A percentile compares a stretch with the other conserved stretches of the same genome.
Evolutionary conservation across 2,113 vertebrate genomes (phyloP).

Genomic region (Aplodontia rufa): DNA sequence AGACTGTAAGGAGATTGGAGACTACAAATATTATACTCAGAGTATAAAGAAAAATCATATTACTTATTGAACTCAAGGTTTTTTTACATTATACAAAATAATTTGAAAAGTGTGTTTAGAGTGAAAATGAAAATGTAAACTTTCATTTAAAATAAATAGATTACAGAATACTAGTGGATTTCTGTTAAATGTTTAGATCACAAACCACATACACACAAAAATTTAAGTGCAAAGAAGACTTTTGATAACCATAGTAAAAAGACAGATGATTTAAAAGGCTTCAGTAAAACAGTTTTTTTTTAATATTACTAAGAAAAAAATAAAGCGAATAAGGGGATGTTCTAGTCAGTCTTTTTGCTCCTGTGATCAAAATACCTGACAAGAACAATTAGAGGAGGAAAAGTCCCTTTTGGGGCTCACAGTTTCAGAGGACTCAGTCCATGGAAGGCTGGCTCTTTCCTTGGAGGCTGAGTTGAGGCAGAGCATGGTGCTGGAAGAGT

Average conservation of each 20-base stretch:
- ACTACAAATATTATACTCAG: slow-evolving; percentile 38
- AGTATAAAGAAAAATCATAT: slow-evolving; percentile 22
- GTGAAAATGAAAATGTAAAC: background rate
- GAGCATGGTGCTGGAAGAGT: no score
- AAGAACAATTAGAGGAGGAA: no score
- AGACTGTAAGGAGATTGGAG: background rate
- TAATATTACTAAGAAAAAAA: background rate
- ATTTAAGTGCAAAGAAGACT: background rate
- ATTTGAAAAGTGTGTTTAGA: slow-evolving; percentile 28
- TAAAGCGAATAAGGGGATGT: background rate
- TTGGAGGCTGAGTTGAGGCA: no score
- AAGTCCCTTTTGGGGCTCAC: no score
- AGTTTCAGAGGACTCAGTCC: no score
- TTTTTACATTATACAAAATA: slow-evolving; percentile 28
- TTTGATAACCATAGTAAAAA: background rate
- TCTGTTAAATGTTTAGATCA: background rate
- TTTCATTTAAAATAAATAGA: background rate
- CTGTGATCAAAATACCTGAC: no score
- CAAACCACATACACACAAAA: background rate
- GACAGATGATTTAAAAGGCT: background rate
- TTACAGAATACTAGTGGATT: background rate
- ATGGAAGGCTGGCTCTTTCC: no score
- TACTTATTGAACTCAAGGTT: background rate
- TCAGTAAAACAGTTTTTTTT: background rate
- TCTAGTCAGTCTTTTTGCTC: no score